phyloP scores from a whole-genome alignment of 2,113 vertebrate species.

The Anoura caudifer region DNA sequence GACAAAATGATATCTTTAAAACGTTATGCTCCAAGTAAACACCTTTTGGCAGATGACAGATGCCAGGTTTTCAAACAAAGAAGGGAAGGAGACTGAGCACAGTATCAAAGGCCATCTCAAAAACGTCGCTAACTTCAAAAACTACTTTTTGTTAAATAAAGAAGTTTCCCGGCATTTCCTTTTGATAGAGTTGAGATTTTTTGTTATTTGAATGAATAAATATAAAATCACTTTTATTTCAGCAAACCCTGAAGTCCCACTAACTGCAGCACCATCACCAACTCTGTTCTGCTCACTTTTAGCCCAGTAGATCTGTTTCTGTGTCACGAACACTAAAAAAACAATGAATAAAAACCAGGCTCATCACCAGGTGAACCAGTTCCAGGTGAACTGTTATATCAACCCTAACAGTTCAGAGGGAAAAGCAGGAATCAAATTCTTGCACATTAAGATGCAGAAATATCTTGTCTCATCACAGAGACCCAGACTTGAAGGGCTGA shows the following conservation, averaged over 20 bases:
- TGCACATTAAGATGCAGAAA: neutral
- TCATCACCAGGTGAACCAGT: neutral
- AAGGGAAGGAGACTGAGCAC: neutral
- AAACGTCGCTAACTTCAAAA: constrained; percentile 23
- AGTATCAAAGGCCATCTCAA: constrained; percentile 45
- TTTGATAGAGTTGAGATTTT: neutral
- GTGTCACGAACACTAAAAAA: neutral
- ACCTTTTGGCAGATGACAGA: constrained; percentile 59
- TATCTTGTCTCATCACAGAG: neutral
- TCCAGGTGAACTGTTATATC: neutral
- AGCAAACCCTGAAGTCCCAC: neutral
- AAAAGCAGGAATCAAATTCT: neutral
- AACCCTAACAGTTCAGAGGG: neutral
- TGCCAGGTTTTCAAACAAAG: constrained; percentile 37
- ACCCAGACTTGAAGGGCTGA: neutral
- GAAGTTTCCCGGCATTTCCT: constrained; percentile 4
- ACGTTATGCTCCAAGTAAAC: constrained; percentile 56
- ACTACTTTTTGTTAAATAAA: neutral
- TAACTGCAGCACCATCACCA: neutral
- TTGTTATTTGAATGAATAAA: constrained; percentile 7
- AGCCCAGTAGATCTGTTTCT: neutral
- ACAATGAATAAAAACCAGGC: neutral
- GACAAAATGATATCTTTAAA: constrained; percentile 68
- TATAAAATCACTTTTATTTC: constrained; percentile 33
- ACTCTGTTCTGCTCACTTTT: neutral